phyloP scores from a whole-genome alignment of 2,113 vertebrate genomes.

The Zosterops lateralis region DNA sequence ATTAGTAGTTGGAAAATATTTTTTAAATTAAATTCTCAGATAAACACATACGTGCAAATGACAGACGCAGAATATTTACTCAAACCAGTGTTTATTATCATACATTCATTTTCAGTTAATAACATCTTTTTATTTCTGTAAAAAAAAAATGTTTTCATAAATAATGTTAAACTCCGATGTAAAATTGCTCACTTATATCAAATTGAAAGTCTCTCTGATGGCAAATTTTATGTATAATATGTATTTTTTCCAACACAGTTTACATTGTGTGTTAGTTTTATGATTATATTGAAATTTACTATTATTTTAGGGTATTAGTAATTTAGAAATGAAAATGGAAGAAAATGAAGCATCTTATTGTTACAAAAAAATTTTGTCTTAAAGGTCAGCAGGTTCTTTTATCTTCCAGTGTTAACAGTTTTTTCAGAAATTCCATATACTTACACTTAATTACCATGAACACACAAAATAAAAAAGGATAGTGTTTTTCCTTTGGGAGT shows the following conservation, averaged over 20 bases:
- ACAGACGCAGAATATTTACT: background rate
- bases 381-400: background rate
- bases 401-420: background rate
- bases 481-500: background rate
- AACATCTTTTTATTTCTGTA: background rate
- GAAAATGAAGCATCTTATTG: background rate
- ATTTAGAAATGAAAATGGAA: background rate
- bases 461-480: background rate
- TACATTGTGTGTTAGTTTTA: background rate
- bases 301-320: background rate
- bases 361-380: background rate
- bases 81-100: background rate
- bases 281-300: background rate
- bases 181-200: background rate
- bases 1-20: background rate
- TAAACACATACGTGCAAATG: background rate
- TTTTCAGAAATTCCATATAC: background rate
- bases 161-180: background rate
- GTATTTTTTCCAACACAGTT: background rate
- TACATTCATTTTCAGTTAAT: background rate
- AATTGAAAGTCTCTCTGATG: background rate
- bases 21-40: background rate
- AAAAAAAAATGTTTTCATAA: background rate
- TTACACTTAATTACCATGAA: background rate
- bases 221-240: background rate